Percentiles rank a stretch among this genome's conserved stretches.
These are phyloP conservation scores for Esperia sulphurella DNA, from an alignment of 2,888 invertebrate species.

Conservation along the genomic window DNA sequence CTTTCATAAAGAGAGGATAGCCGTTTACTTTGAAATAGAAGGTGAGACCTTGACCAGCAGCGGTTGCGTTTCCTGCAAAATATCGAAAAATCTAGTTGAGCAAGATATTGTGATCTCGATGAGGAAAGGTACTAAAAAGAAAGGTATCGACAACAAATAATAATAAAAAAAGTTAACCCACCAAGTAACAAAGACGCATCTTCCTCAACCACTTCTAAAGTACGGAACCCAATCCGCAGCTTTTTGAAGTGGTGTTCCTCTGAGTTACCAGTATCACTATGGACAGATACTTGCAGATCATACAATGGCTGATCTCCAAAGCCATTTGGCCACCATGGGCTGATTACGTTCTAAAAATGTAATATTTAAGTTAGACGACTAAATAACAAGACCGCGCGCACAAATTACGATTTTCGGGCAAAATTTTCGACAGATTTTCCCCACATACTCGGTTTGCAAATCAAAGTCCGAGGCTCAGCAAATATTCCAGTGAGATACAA, in stretches of 20 bases:
- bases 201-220: conserved; percentile 89
- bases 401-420: no score
- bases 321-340: conserved; percentile 97
- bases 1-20: conserved; percentile 94
- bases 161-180: conserved; percentile 16
- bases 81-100: background rate
- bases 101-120: no score
- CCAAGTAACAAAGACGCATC: conserved; percentile 59
- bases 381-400: no score
- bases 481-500: no score
- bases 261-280: conserved; percentile 25
- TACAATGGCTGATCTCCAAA: conserved; percentile 91
- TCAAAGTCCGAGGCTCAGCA: no score
- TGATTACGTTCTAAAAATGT: conserved; percentile 45
- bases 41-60: conserved; percentile 80
- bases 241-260: conserved; percentile 64
- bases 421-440: no score
- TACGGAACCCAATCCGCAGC: conserved; percentile 91
- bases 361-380: background rate
- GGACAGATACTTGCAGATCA: conserved; percentile 75
- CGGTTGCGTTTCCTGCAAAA: conserved; percentile 55
- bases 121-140: no score
- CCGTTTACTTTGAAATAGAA: conserved; percentile 95
- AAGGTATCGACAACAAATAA: no score
- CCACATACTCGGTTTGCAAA: no score